A percentile compares a stretch with the other conserved stretches of the same genome.
phyloP scores from a whole-genome alignment of 1,140 invertebrate species.

The Brachionus calyciflorus region DNA sequence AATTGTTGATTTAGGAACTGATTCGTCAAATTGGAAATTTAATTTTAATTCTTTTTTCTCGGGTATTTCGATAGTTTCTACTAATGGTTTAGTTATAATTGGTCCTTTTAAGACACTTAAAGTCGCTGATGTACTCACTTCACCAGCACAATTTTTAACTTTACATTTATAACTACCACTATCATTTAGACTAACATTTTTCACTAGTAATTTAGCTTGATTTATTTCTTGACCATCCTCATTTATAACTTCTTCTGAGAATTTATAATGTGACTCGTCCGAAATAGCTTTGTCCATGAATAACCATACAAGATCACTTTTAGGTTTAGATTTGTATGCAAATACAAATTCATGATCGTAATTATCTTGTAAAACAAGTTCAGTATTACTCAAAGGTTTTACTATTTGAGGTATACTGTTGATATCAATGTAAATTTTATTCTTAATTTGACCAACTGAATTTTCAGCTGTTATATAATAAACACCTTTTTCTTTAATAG shows the following conservation, averaged over 20 bases:
- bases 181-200: conserved; percentile 15
- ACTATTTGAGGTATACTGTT: conserved; percentile 19
- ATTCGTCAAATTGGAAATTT: conserved; percentile 15
- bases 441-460: conserved; percentile 19
- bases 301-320: conserved; percentile 24
- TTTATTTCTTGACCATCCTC: conserved; percentile 23
- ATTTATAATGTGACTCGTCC: not conserved
- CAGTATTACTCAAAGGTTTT: conserved; percentile 3
- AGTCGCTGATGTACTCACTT: not conserved
- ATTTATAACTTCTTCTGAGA: not conserved
- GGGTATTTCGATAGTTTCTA: not conserved
- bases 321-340: conserved; percentile 15
- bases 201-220: conserved; percentile 29
- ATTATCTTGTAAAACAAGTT: conserved; percentile 28
- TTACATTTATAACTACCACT: conserved; percentile 28
- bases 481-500: conserved; percentile 37
- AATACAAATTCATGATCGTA: conserved; percentile 10
- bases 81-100: not conserved
- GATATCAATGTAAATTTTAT: conserved; percentile 30
- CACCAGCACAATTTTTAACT: conserved; percentile 44
- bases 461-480: conserved; percentile 36
- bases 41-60: conserved; percentile 11
- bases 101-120: too few species aligned
- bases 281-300: conserved; percentile 10
- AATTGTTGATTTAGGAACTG: conserved; percentile 28